Percentiles rank a stretch among this genome's conserved stretches.
phyloP scores from a whole-genome alignment of 2,888 invertebrate genomes.

The Epinotia demarniana region DNA sequence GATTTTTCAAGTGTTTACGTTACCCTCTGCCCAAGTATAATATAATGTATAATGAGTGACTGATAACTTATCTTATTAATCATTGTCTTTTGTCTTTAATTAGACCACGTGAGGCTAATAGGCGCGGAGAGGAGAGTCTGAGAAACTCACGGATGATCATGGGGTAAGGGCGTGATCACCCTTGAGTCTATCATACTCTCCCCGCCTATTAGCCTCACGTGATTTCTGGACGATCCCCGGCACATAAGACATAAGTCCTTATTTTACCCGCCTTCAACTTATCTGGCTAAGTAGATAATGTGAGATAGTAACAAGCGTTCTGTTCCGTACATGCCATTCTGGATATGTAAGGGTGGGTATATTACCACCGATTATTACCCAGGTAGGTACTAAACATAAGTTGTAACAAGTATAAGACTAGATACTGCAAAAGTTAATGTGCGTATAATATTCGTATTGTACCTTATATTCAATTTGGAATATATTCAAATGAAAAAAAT shows the following conservation, averaged over 20 bases:
- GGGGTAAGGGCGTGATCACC: too few relatives aligned
- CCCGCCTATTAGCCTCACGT: background rate
- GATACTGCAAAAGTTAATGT: background rate
- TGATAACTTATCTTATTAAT: too few relatives aligned
- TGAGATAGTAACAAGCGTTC: constrained; percentile 9
- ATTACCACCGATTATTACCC: background rate
- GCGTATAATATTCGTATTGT: constrained; percentile 1
- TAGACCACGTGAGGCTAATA: too few relatives aligned
- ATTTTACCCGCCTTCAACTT: background rate
- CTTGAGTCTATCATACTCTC: too few relatives aligned
- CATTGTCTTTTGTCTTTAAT: too few relatives aligned
- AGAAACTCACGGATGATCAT: too few relatives aligned
- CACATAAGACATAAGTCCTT: background rate
- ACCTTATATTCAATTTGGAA: background rate
- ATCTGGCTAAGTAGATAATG: constrained; percentile 11
- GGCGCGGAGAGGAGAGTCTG: too few relatives aligned
- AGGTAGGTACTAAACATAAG: background rate
- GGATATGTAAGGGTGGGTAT: constrained; percentile 7
- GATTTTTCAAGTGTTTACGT: too few relatives aligned
- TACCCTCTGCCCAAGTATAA: too few relatives aligned
- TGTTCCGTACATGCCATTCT: constrained; percentile 10
- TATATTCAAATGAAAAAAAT: background rate
- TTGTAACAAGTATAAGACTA: background rate
- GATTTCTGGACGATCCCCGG: background rate
- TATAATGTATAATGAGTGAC: too few relatives aligned